These are phyloP conservation scores for Gambelia wislizenii DNA, from an alignment of 2,797 vertebrate genomes.

Conservation along the genomic window DNA sequence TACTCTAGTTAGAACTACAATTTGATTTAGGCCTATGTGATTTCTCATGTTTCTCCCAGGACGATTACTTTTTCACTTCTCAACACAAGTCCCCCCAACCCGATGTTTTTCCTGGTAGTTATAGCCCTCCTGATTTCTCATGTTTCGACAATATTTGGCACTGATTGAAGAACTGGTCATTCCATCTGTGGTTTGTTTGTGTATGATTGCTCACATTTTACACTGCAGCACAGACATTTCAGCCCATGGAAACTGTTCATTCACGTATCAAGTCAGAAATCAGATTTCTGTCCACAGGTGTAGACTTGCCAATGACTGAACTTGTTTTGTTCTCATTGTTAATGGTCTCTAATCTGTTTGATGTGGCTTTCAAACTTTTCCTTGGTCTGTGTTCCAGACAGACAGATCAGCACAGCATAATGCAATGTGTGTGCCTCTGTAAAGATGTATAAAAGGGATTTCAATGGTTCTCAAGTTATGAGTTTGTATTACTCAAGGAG, in stretches of 20 bases:
- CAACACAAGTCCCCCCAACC: neutral
- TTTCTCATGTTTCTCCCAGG: neutral
- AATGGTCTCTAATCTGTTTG: conserved; percentile 54
- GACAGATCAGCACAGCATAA: conserved; percentile 49
- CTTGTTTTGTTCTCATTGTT: conserved; percentile 76
- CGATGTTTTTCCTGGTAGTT: conserved; percentile 41
- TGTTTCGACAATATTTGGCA: conserved; percentile 56
- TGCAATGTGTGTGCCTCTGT: conserved; percentile 47
- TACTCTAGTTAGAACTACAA: too few relatives aligned
- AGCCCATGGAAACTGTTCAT: conserved; percentile 59
- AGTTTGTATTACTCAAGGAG: conserved; percentile 12
- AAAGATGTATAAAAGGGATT: conserved; percentile 56
- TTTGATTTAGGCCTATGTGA: neutral
- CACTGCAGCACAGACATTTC: conserved; percentile 57
- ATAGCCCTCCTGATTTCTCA: conserved; percentile 56
- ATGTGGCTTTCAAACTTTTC: conserved; percentile 76
- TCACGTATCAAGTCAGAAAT: conserved; percentile 65
- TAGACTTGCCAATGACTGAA: conserved; percentile 70
- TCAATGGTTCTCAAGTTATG: conserved; percentile 24
- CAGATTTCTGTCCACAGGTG: conserved; percentile 70
- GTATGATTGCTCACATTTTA: conserved; percentile 57
- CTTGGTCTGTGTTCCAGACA: conserved; percentile 48
- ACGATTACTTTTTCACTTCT: conserved; percentile 22
- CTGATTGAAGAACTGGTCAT: conserved; percentile 56
- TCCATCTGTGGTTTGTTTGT: conserved; percentile 69